Evolutionary conservation across 2,797 vertebrate genomes (phyloP).

Genomic region (Pyrocephalus nanus): DNA sequence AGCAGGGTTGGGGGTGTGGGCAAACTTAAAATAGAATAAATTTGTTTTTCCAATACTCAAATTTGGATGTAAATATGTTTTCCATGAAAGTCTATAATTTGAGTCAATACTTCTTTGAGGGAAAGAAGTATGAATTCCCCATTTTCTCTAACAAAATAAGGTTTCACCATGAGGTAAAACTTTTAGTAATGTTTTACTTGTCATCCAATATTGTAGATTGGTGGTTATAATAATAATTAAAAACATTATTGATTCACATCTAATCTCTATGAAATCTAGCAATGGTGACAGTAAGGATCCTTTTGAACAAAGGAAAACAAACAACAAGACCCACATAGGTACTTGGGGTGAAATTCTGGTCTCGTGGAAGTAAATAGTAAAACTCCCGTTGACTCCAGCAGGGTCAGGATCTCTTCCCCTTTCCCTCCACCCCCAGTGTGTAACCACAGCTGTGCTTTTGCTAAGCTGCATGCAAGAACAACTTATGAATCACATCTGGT

Average conservation of each 20-base stretch:
- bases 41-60: not conserved
- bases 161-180: not conserved
- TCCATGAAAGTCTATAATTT: not conserved
- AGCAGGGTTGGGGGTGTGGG: fast-evolving
- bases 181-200: conserved; percentile 16
- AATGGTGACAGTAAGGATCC: not conserved
- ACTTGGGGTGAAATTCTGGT: conserved; percentile 42
- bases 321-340: not conserved
- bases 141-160: not conserved
- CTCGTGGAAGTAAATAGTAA: conserved; percentile 42
- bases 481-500: conserved; percentile 72
- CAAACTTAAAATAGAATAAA: not conserved
- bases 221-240: conserved; percentile 32
- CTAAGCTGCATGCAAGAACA: conserved; percentile 68
- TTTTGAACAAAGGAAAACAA: conserved; percentile 56
- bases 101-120: not conserved
- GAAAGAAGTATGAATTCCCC: not conserved
- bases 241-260: conserved; percentile 3
- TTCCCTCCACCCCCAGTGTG: conserved; percentile 57
- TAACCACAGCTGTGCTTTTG: conserved; percentile 71
- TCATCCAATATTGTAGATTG: conserved; percentile 24
- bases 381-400: conserved; percentile 6
- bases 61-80: not conserved
- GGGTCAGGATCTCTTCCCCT: conserved; percentile 66
- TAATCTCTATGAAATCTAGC: conserved; percentile 24